phyloP scores from a whole-genome alignment of 2,888 invertebrate species.

The Galerucella nymphaeae region DNA sequence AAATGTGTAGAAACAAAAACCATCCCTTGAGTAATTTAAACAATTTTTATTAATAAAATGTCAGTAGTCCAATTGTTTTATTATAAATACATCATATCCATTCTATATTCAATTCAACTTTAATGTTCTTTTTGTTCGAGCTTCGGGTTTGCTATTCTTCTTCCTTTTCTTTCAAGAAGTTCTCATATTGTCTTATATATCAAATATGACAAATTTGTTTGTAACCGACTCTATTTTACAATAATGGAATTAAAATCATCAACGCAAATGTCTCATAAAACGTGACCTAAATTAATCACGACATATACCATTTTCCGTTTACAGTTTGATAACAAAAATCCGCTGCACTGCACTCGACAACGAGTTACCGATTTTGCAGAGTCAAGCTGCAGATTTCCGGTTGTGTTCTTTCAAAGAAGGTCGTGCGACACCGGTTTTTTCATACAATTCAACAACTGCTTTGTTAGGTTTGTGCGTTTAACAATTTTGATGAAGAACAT shows the following conservation, averaged over 20 bases:
- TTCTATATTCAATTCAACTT: too few relatives aligned
- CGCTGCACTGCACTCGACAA: too few relatives aligned
- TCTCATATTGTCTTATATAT: not conserved
- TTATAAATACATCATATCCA: too few relatives aligned
- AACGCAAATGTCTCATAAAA: not conserved
- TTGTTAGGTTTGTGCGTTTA: not conserved
- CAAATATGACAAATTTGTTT: not conserved
- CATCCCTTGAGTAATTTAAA: too few relatives aligned
- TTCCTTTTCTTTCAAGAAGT: too few relatives aligned
- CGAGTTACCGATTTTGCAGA: not conserved
- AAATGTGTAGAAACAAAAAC: not conserved
- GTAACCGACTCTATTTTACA: not conserved
- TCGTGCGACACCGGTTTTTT: not conserved
- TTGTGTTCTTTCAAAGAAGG: not conserved
- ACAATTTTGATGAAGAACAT: not conserved
- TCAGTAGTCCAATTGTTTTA: too few relatives aligned
- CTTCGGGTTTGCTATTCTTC: too few relatives aligned
- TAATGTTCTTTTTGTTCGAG: too few relatives aligned
- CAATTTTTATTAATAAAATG: too few relatives aligned
- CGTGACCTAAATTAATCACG: slow-evolving; percentile 2
- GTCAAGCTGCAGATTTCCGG: not conserved
- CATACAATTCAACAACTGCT: not conserved
- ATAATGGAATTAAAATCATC: not conserved
- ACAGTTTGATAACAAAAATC: not conserved
- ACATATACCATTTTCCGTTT: not conserved